These are phyloP conservation scores for Oreotrochilus melanogaster DNA, from an alignment of 2,113 vertebrate genomes.

Conservation along the genomic window DNA sequence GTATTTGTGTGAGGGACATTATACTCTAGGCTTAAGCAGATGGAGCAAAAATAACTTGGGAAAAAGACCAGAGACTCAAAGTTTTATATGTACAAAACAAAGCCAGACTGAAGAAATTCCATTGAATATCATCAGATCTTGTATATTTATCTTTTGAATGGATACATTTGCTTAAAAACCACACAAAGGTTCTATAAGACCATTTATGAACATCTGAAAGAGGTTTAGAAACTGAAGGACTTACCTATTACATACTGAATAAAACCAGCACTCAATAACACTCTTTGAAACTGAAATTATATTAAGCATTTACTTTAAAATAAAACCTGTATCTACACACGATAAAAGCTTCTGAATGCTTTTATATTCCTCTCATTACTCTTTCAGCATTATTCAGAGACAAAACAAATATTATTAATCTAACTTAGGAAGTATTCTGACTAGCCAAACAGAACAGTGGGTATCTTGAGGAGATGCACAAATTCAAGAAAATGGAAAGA, in stretches of 20 bases:
- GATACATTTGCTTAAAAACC: background rate
- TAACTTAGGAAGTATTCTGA: constrained; percentile 21
- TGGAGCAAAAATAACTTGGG: background rate
- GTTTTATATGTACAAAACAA: constrained; percentile 21
- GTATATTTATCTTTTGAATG: background rate
- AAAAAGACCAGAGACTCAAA: constrained; percentile 7
- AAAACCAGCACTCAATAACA: constrained; percentile 15
- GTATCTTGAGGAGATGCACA: background rate
- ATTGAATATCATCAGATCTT: background rate
- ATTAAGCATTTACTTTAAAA: constrained; percentile 62
- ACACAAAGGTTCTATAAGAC: background rate
- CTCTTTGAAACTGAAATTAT: constrained; percentile 62
- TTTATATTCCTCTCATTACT: constrained; percentile 54
- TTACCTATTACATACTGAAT: constrained; percentile 1
- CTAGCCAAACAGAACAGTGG: constrained; percentile 7
- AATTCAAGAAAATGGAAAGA: background rate
- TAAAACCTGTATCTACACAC: constrained; percentile 52
- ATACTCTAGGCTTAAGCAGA: background rate
- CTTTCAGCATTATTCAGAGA: constrained; percentile 44
- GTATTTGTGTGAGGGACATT: background rate
- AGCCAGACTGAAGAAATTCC: constrained; percentile 12
- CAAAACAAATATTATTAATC: constrained; percentile 70
- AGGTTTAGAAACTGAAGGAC: background rate
- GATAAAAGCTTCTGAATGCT: constrained; percentile 60
- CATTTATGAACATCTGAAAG: constrained; percentile 38